Evolutionary conservation across 2,113 vertebrate species (phyloP).

Genomic region (Pomatostomus ruficeps): DNA sequence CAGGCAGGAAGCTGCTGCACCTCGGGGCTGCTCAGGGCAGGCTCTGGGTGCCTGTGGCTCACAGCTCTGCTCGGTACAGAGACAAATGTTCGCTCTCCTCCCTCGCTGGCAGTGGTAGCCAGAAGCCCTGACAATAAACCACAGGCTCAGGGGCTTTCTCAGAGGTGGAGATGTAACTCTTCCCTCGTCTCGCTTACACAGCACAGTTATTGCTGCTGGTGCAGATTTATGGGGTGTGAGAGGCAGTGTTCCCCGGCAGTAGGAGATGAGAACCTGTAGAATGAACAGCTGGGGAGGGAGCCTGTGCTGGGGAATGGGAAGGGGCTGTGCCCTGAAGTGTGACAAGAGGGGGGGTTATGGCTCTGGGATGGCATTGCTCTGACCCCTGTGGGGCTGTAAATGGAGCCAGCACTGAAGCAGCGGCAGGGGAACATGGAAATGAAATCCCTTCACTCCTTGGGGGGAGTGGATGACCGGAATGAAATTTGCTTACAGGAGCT

Average conservation of each 20-base stretch:
- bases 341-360: rapidly evolving
- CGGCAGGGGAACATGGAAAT: not conserved
- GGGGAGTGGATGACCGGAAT: not conserved
- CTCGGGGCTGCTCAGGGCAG: not conserved
- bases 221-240: not conserved
- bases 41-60: not conserved
- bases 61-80: not conserved
- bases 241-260: not conserved
- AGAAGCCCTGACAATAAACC: rapidly evolving
- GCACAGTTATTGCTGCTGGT: rapidly evolving
- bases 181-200: rapidly evolving
- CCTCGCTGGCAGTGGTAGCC: rapidly evolving
- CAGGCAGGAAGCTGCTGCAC: not conserved
- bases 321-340: rapidly evolving
- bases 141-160: rapidly evolving
- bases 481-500: not conserved
- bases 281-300: rapidly evolving
- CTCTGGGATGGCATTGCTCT: rapidly evolving
- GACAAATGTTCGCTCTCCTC: rapidly evolving
- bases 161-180: not conserved
- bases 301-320: not conserved
- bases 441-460: not conserved
- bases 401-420: not conserved
- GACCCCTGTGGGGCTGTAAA: no score
- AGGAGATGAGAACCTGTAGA: rapidly evolving